phyloP scores from a whole-genome alignment of 2,113 vertebrate species.

The Cygnus atratus region DNA sequence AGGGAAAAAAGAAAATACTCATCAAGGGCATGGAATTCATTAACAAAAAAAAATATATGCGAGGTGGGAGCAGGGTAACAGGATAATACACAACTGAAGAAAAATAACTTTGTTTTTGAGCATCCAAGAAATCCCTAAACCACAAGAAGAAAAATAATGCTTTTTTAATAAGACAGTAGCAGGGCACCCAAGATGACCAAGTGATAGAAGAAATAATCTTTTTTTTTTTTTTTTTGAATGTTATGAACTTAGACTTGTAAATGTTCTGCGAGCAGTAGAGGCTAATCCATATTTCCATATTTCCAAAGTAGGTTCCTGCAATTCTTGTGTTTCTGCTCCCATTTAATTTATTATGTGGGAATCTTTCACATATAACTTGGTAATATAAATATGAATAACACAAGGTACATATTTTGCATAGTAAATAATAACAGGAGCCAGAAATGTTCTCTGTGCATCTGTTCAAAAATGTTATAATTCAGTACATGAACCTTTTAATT shows the following conservation, averaged over 20 bases:
- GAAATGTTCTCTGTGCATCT: neutral
- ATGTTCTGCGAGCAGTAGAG: neutral
- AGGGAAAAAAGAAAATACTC: neutral
- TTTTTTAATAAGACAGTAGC: neutral
- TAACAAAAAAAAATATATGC: neutral
- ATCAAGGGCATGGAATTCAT: neutral
- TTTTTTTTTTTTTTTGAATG: neutral
- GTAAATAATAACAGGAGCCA: neutral
- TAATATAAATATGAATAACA: neutral
- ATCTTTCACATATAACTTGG: neutral
- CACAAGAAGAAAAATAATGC: neutral
- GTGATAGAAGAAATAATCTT: neutral
- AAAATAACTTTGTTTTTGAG: neutral
- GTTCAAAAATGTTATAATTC: neutral
- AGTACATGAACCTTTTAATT: slow-evolving; percentile 14
- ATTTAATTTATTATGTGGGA: neutral
- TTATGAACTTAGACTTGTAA: neutral
- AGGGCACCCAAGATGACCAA: neutral
- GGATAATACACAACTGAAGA: neutral
- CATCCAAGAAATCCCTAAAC: neutral
- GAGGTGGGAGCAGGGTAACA: neutral
- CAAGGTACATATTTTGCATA: neutral
- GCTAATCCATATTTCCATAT: neutral
- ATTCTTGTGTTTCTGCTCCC: neutral
- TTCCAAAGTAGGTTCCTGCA: neutral